Evolutionary conservation across 1,140 invertebrate genomes (phyloP), one percentile per base, ranked within the genome.

Genomic region (Augochlora pura): DNA sequence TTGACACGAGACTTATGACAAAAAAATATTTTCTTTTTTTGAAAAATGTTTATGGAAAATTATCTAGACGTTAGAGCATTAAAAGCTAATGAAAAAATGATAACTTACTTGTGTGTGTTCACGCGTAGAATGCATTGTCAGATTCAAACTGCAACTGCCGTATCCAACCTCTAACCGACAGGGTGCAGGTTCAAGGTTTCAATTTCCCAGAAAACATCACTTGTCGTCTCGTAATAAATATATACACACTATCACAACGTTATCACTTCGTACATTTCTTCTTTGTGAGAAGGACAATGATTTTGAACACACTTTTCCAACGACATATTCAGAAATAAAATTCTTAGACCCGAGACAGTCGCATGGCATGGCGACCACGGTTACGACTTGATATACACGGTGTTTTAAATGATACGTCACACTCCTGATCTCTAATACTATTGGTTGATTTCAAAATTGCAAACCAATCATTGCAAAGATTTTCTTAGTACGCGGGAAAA

Each of bases 291-390:
- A 49, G n/a, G 14, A 69, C 49, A 63, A 71, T 16, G 10, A 62
- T 21, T 57, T 23, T 9, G n/a, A 25, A 46, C 23, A n/a, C 66
- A 81, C 54, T 64, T 60, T 25, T 27, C 10, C 12, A 54, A 62
- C 49, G n/a, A 65, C 49, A 60, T 64, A 46, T 57, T 57, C 42
- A 16, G 12, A 18, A 66, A 25, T 42, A 27, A 67, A 70, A 68
- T 74, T 81, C 67, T 82, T 59, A 84, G 67, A 39, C 62, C 32
- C 67, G 70, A 32, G 46, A 71, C 80, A 54, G 66, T 75, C 85
- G 86, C 82, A 87, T 85, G 86, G 86, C 70, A 87, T 87, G 86
- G 86, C 86, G 85, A 77, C 74, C 74, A 76, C 76, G 49, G 54
- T 77, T 60, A 68, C 76, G 76, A 82, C 86, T 81, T 77, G 6